Percentiles rank a stretch among this genome's conserved stretches.
Evolutionary conservation across 2,888 invertebrate species (phyloP).

Genomic region (Gortyna flavago): DNA sequence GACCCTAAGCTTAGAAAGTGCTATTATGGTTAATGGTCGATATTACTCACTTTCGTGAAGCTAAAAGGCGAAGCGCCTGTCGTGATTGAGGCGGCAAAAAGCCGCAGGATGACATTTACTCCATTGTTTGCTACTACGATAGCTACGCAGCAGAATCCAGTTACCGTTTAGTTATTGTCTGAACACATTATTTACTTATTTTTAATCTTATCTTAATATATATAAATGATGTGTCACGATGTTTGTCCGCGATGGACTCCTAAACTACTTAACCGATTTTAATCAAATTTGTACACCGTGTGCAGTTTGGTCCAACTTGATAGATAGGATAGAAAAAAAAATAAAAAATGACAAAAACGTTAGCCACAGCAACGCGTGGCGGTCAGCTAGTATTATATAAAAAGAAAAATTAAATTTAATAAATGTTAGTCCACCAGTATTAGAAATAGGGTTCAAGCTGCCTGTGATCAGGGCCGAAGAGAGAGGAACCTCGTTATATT

Average conservation of each 20-base stretch:
- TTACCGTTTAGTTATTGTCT: not conserved
- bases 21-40: conserved; percentile 14
- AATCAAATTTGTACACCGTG: too few species aligned
- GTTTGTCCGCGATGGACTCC: too few species aligned
- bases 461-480: not conserved
- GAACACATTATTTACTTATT: too few species aligned
- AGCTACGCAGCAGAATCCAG: not conserved
- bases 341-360: too few species aligned
- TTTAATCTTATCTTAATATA: too few species aligned
- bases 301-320: too few species aligned
- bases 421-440: not conserved
- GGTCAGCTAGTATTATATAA: too few species aligned
- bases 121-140: not conserved
- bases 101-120: not conserved
- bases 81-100: conserved; percentile 17
- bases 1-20: conserved; percentile 2
- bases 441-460: not conserved
- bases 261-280: too few species aligned
- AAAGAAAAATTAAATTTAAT: not conserved
- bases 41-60: conserved; percentile 15
- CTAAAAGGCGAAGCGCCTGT: conserved; percentile 26
- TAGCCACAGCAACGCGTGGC: too few species aligned
- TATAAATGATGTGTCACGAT: too few species aligned
- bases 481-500: not conserved
- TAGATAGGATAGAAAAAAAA: too few species aligned